These are phyloP conservation scores for Chelonus insularis DNA, from an alignment of 1,140 invertebrate genomes.

Conservation along the genomic window DNA sequence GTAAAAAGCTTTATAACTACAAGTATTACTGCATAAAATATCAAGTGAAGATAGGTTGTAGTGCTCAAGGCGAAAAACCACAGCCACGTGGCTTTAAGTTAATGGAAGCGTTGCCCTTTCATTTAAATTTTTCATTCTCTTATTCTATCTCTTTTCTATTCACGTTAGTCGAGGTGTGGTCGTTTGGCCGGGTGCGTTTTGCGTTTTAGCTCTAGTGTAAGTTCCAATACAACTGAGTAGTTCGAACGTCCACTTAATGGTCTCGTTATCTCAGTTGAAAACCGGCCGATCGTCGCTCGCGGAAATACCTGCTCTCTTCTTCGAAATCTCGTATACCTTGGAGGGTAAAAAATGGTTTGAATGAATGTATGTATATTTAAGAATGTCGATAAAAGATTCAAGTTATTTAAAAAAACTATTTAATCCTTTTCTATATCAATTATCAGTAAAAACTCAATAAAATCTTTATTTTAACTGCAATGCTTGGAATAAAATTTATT, in stretches of 20 bases:
- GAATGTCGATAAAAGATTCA: too few species aligned
- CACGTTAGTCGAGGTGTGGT: not conserved
- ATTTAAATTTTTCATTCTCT: not conserved
- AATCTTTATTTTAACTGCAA: too few species aligned
- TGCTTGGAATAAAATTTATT: too few species aligned
- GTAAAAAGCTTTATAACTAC: too few species aligned
- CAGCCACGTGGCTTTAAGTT: slow-evolving; percentile 4
- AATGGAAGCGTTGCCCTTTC: slow-evolving; percentile 8
- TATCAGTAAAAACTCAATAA: too few species aligned
- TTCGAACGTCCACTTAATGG: slow-evolving; percentile 10
- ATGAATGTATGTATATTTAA: too few species aligned
- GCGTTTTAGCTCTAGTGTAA: not conserved
- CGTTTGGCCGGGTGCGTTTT: not conserved
- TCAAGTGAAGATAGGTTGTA: not conserved
- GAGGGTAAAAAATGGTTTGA: not conserved
- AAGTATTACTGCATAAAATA: not conserved
- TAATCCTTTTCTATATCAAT: too few species aligned
- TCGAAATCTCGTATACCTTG: not conserved
- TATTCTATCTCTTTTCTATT: not conserved
- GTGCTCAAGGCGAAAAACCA: not conserved
- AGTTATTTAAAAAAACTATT: not conserved
- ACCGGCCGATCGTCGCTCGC: slow-evolving; percentile 10
- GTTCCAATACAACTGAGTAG: not conserved
- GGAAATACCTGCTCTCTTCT: slow-evolving; percentile 20
- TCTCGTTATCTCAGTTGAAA: slow-evolving; percentile 21